These are phyloP conservation scores for Haliclona indistincta DNA, from an alignment of 37 sponge, comb jelly and placozoan species.

Conservation along the genomic window DNA sequence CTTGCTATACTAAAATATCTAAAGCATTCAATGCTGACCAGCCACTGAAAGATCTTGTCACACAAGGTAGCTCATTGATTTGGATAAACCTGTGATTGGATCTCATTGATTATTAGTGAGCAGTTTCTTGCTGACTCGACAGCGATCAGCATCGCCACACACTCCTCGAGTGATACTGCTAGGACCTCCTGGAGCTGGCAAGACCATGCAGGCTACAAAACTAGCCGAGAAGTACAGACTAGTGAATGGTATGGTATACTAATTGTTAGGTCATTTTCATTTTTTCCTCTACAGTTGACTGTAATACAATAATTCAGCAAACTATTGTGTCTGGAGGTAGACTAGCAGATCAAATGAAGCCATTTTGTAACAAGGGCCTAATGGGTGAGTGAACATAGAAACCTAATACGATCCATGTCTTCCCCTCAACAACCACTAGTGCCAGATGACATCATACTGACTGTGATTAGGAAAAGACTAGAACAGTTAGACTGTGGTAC, in stretches of 20 bases:
- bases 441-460: conserved; percentile 89
- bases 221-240: conserved; percentile 80
- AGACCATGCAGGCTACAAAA: conserved; percentile 76
- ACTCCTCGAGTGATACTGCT: conserved; percentile 86
- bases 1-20: conserved; percentile 43
- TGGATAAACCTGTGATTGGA: not conserved
- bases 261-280: no score
- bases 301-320: conserved; percentile 55
- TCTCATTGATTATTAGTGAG: conserved; percentile 11
- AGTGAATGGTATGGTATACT: conserved; percentile 71
- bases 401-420: not conserved
- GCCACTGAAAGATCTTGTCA: conserved; percentile 73
- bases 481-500: conserved; percentile 73
- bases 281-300: conserved; percentile 43
- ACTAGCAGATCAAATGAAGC: conserved; percentile 78
- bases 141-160: conserved; percentile 68
- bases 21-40: conserved; percentile 87
- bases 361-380: conserved; percentile 78
- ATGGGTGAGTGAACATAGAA: conserved; percentile 56
- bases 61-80: conserved; percentile 59
- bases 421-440: conserved; percentile 33
- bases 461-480: conserved; percentile 57
- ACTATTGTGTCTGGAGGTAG: conserved; percentile 54
- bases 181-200: conserved; percentile 93
- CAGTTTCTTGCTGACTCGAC: conserved; percentile 53